Base-by-base conservation (phyloP, 2,888 invertebrate species). In the Reticulitermes lucifugus region DNA sequence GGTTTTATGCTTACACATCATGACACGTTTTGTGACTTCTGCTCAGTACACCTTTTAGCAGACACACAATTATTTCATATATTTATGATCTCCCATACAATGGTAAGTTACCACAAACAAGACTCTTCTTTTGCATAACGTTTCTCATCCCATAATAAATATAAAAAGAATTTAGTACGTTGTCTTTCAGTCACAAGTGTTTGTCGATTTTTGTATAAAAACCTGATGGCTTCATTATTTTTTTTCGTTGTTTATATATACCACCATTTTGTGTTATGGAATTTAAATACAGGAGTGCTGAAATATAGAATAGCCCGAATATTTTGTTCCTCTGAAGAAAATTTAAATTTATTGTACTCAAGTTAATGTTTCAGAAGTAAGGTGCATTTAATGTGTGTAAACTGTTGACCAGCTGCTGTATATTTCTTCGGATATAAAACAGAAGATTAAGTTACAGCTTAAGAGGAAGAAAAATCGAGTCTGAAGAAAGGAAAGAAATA, bases 51-150 rank as follows among this genome's bases (percentile, higher is more conserved):
- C 25, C 25, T n/a, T 25, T 65, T 9, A 65, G 65, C 65, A 25
- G 25, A 65, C 25, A 65, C 7, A 6, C n/a, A 65, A n/a, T 65
- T 65, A 18, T 55, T 55, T 18, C n/a, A 65, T 65, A 14, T 65
- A 25, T 65, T n/a, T 65, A 65, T 65, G 65, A 65, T 65, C 65
- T 65, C 65, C n/a, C 65, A 65, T n/a, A 65, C 65, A 25, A 65
- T 65, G 65, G 65, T 65, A 65, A 65, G 65, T 65, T 65, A 65
- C 65, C 65, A 65, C n/a, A n/a, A 65, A 65, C 65, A 65, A 65
- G 65, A 65, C 65, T 65, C 21, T 60, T 46, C 46, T 25, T 65
- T 12, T 65, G n/a, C n/a, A 9, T 10, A 65, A 65, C 65, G n/a
- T 6, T 1, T 65, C 25, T 65, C 25, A 25, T 65, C n/a, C 65